These are phyloP conservation scores for Epistrophella euchroma DNA, from an alignment of 2,888 invertebrate species.

Conservation along the genomic window DNA sequence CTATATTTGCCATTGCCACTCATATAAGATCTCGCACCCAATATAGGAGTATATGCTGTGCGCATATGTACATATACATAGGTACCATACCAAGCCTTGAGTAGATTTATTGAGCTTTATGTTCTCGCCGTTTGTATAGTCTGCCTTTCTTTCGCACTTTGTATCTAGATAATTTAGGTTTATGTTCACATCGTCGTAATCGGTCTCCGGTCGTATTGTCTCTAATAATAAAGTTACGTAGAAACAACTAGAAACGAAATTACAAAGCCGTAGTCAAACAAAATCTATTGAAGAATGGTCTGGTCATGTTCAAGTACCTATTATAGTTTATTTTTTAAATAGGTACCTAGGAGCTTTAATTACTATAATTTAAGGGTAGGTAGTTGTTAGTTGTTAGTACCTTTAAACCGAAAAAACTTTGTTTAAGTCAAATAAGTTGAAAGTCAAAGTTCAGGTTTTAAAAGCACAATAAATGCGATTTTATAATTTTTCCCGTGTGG, in stretches of 20 bases:
- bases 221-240: slow-evolving; percentile 41
- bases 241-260: slow-evolving; percentile 1
- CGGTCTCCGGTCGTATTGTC: slow-evolving; percentile 5
- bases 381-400: too few species aligned
- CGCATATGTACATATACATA: too few species aligned
- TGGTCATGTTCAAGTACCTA: too few species aligned
- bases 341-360: too few species aligned
- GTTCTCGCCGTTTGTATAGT: slow-evolving; percentile 27
- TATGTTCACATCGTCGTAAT: slow-evolving; percentile 45
- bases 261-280: background rate
- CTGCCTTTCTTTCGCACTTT: slow-evolving; percentile 5
- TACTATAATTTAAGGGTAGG: too few species aligned
- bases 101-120: slow-evolving; percentile 48
- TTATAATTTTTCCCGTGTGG: too few species aligned
- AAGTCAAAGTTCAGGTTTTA: too few species aligned
- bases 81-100: slow-evolving; percentile 8
- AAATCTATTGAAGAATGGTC: background rate
- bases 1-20: slow-evolving; percentile 26
- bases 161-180: slow-evolving; percentile 38
- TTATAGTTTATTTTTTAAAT: too few species aligned
- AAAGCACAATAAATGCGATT: too few species aligned
- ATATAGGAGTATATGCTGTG: background rate
- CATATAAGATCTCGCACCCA: slow-evolving; percentile 7
- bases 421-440: too few species aligned
- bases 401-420: too few species aligned